These are phyloP conservation scores for Volucella inanis DNA, from an alignment of 2,888 invertebrate genomes.

Conservation along the genomic window DNA sequence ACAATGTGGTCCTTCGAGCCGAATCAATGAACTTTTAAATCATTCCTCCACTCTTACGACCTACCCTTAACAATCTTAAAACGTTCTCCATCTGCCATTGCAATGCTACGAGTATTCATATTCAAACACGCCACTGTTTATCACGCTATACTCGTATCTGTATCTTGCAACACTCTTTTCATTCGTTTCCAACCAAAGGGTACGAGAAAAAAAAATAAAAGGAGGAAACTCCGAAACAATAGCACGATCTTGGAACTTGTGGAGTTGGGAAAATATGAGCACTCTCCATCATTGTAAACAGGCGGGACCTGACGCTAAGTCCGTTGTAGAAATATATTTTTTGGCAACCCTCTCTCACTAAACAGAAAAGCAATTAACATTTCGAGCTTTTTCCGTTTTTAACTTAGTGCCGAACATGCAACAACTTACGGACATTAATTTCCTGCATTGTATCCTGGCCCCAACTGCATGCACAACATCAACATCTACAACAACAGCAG, in stretches of 20 bases:
- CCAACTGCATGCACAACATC: conserved; percentile 37
- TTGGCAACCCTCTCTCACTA: conserved; percentile 53
- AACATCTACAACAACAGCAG: not conserved
- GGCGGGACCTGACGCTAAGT: conserved; percentile 52
- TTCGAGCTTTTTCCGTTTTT: conserved; percentile 71
- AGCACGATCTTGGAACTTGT: conserved; percentile 32
- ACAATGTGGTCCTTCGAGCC: conserved; percentile 5
- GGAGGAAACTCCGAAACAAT: conserved; percentile 8
- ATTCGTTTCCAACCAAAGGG: no score
- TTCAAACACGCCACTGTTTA: conserved; percentile 58
- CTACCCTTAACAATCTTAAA: conserved; percentile 17
- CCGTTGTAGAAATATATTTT: conserved; percentile 55
- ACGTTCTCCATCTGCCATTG: conserved; percentile 12
- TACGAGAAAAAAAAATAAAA: not conserved
- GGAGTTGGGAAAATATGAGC: conserved; percentile 32
- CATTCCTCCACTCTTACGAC: not conserved
- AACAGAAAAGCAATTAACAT: conserved; percentile 73
- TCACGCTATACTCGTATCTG: conserved; percentile 41
- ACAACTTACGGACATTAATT: conserved; percentile 73
- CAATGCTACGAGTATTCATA: conserved; percentile 27
- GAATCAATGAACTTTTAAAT: conserved; percentile 33
- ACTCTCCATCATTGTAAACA: conserved; percentile 43
- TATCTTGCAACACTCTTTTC: conserved; percentile 39
- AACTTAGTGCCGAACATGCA: conserved; percentile 67
- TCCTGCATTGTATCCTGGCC: conserved; percentile 65